A percentile compares a stretch with the other conserved stretches of the same genome.
phyloP scores from a whole-genome alignment of 2,888 invertebrate genomes.

The Ceratothoa steindachneri region DNA sequence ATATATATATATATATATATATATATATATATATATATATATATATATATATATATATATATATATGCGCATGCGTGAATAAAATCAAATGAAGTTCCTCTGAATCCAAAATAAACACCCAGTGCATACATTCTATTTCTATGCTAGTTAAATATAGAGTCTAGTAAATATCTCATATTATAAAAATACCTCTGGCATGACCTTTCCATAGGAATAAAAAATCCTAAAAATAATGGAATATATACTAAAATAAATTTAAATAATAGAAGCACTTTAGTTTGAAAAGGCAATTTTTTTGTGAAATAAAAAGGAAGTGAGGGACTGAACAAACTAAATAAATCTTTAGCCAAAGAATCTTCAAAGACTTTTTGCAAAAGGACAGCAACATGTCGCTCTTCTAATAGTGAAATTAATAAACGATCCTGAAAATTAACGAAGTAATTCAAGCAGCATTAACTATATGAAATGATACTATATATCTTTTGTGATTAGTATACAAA shows the following conservation, averaged over 20 bases:
- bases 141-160: neutral
- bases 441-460: too few relatives aligned
- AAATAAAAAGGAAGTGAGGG: too few relatives aligned
- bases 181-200: constrained; percentile 7
- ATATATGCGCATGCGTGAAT: neutral
- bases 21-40: too few relatives aligned
- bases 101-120: neutral
- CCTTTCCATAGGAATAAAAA: constrained; percentile 4
- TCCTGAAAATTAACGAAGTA: too few relatives aligned
- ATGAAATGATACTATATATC: neutral
- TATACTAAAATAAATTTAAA: neutral
- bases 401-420: too few relatives aligned
- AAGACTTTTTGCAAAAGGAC: too few relatives aligned
- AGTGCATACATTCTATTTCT: neutral
- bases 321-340: too few relatives aligned
- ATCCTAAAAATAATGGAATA: neutral
- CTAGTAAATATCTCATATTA: neutral
- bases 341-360: too few relatives aligned
- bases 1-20: too few relatives aligned
- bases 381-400: too few relatives aligned
- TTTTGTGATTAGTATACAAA: neutral
- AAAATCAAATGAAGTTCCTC: neutral
- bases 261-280: neutral
- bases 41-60: neutral
- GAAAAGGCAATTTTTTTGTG: neutral